A percentile compares a stretch with the other conserved stretches of the same genome.
Conservation (phyloP, 53 echinoderm and acorn worm species). For the Hippasteria phrygiana region DNA sequence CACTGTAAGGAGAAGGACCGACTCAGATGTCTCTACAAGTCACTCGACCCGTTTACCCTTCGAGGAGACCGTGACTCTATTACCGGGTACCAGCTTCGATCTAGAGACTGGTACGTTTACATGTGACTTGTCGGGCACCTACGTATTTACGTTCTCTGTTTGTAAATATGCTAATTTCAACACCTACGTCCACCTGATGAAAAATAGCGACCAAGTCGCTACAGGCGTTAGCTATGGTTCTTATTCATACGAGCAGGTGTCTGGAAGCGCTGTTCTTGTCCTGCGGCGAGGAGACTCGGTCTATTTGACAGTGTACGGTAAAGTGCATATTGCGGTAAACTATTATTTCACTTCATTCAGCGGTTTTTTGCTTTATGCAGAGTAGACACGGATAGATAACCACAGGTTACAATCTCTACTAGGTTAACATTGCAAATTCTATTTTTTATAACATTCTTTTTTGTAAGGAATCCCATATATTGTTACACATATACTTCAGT, state of each 20-base stretch:
- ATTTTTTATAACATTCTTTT: too few species aligned
- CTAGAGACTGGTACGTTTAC: background rate
- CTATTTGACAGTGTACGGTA: background rate
- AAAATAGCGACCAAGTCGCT: background rate
- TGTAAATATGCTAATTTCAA: background rate
- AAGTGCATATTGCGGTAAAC: background rate
- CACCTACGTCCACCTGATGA: background rate
- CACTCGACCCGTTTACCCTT: constrained; percentile 1
- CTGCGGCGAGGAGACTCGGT: background rate
- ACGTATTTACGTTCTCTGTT: constrained; percentile 31
- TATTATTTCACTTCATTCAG: background rate
- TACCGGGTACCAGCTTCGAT: background rate
- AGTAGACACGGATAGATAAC: too few species aligned
- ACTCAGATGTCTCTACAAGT: too few species aligned
- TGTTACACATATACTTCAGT: too few species aligned
- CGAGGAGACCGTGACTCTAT: background rate
- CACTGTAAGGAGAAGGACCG: too few species aligned
- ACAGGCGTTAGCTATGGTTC: background rate
- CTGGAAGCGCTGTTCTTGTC: background rate
- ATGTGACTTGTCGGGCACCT: background rate
- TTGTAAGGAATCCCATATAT: too few species aligned
- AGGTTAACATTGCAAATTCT: too few species aligned
- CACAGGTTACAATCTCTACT: too few species aligned
- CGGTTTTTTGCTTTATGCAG: constrained; percentile 19
- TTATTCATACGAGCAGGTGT: background rate